Conservation (phyloP, 2,888 invertebrate species). For the Oligia fasciuncula region DNA sequence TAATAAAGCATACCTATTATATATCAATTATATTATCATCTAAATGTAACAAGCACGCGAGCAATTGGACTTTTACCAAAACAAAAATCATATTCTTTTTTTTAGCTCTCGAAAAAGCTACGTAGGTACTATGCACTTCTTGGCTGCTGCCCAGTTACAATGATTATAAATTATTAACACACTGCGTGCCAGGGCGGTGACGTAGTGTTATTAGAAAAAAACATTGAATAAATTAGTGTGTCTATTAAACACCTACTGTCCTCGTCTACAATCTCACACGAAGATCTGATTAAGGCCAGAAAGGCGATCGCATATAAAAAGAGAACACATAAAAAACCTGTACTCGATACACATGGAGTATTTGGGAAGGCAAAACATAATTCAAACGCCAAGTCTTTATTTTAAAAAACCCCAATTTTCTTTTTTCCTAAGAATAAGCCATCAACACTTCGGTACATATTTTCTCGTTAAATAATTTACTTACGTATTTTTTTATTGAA, state of each 20-base stretch:
- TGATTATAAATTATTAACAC: conserved; percentile 69
- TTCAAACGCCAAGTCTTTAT: background rate
- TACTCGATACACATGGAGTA: background rate
- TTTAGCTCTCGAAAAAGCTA: conserved; percentile 57
- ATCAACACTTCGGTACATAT: background rate
- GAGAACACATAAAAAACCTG: too few relatives aligned
- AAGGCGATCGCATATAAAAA: background rate
- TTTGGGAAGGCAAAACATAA: too few relatives aligned
- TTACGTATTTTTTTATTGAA: too few relatives aligned
- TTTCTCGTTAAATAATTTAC: background rate
- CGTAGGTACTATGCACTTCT: conserved; percentile 66
- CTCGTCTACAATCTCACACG: background rate
- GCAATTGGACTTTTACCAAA: conserved; percentile 66
- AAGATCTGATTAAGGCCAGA: background rate
- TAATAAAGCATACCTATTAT: background rate
- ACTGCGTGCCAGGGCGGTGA: conserved; percentile 67
- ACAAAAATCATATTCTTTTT: conserved; percentile 58
- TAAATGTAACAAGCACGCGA: conserved; percentile 16
- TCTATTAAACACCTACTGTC: background rate
- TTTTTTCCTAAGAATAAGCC: background rate
- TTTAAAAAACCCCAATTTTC: background rate
- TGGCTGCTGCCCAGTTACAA: conserved; percentile 78
- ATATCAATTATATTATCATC: conserved; percentile 20
- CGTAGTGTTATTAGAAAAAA: conserved; percentile 30
- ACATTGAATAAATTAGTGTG: background rate